A percentile compares a stretch with the other conserved stretches of the same genome.
phyloP scores from a whole-genome alignment of 2,888 invertebrate species.

The Coleophora deauratella region DNA sequence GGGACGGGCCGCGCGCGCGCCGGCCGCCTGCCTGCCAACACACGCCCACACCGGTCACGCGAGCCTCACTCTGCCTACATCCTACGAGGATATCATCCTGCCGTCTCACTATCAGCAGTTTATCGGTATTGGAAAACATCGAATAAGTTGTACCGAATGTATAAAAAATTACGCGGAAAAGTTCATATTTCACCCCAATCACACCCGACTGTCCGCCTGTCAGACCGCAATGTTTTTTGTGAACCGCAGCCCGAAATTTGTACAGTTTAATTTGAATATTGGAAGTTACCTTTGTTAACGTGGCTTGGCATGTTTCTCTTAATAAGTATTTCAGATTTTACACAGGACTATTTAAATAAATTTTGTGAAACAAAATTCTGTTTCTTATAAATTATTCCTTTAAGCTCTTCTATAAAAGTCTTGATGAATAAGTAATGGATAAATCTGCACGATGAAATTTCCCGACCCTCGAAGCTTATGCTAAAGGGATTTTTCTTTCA shows the following conservation, averaged over 20 bases:
- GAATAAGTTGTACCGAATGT: too few relatives aligned
- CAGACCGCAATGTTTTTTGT: conserved; percentile 25
- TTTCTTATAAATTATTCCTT: conserved; percentile 8
- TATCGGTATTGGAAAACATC: too few relatives aligned
- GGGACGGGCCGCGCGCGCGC: conserved; percentile 64
- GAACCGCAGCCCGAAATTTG: not conserved
- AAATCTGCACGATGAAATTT: conserved; percentile 30
- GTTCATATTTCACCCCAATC: conserved; percentile 21
- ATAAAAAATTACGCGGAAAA: not conserved
- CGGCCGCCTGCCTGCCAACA: conserved; percentile 64
- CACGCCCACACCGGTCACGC: conserved; percentile 57
- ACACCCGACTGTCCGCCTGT: conserved; percentile 38
- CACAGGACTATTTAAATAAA: too few relatives aligned
- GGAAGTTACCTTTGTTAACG: too few relatives aligned
- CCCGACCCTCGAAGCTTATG: conserved; percentile 36
- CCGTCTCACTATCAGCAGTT: too few relatives aligned
- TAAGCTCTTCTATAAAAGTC: conserved; percentile 14
- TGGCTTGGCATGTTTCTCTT: too few relatives aligned
- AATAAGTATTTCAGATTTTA: too few relatives aligned
- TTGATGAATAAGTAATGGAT: conserved; percentile 21
- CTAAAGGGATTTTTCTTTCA: conserved; percentile 48
- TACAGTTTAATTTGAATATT: too few relatives aligned
- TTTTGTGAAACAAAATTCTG: too few relatives aligned
- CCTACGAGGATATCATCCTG: not conserved
- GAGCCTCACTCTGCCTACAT: conserved; percentile 1